These are phyloP conservation scores for Scomber colias DNA, from an alignment of 2,113 vertebrate species.

Conservation along the genomic window DNA sequence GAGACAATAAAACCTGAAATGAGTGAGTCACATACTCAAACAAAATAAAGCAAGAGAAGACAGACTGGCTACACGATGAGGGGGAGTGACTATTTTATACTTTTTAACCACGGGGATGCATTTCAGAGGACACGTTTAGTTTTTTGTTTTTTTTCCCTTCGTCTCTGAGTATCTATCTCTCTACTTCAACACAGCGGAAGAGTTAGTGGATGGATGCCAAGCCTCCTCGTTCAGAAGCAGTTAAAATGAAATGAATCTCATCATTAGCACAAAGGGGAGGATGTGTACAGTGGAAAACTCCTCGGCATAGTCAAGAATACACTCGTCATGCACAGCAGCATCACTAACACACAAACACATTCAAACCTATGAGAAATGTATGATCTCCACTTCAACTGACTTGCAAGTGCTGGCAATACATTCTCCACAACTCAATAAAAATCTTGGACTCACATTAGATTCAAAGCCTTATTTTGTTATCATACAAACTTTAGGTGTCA, in stretches of 20 bases:
- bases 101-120: constrained; percentile 70
- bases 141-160: neutral
- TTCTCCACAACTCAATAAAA: constrained; percentile 43
- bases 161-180: constrained; percentile 30
- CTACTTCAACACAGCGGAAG: constrained; percentile 34
- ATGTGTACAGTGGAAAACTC: constrained; percentile 40
- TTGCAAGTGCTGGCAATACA: constrained; percentile 14
- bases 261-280: constrained; percentile 63
- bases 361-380: constrained; percentile 30
- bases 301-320: neutral
- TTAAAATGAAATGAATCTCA: constrained; percentile 68
- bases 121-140: constrained; percentile 59
- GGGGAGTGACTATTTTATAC: constrained; percentile 73
- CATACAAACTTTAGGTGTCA: constrained; percentile 58
- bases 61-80: constrained; percentile 54
- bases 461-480: constrained; percentile 57
- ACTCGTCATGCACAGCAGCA: constrained; percentile 4
- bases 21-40: constrained; percentile 96
- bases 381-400: constrained; percentile 14
- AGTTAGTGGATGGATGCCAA: constrained; percentile 65
- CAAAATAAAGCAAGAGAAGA: constrained; percentile 92
- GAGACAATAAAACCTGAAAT: constrained; percentile 99
- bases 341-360: constrained; percentile 6
- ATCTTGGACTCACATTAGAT: constrained; percentile 8
- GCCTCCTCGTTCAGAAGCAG: constrained; percentile 61